A percentile compares a stretch with the other conserved stretches of the same genome.
phyloP scores from a whole-genome alignment of 2,797 vertebrate genomes.

The Eutrigla gurnardus region DNA sequence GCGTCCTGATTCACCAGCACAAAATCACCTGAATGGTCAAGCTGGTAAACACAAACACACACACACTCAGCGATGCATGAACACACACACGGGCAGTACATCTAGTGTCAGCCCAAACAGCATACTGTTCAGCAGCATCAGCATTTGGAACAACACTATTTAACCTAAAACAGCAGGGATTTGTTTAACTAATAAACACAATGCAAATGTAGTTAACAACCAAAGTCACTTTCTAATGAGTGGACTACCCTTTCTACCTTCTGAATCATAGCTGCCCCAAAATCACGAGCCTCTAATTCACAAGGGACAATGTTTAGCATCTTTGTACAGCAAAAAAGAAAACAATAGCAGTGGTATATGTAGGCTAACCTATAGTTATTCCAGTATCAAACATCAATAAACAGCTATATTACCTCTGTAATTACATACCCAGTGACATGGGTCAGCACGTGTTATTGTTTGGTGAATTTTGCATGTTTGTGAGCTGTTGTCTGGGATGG shows the following conservation, averaged over 20 bases:
- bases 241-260: background rate
- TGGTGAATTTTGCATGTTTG: background rate
- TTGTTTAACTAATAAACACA: slow-evolving; percentile 8
- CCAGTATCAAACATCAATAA: background rate
- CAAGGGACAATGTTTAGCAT: background rate
- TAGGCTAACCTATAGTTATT: background rate
- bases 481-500: background rate
- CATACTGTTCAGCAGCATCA: slow-evolving; percentile 6
- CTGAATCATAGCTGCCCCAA: too few relatives aligned
- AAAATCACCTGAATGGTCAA: slow-evolving; percentile 26
- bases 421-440: background rate
- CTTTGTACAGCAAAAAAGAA: background rate
- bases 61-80: background rate
- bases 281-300: too few relatives aligned
- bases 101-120: background rate
- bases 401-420: background rate
- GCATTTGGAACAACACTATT: background rate
- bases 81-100: background rate
- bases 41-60: slow-evolving; percentile 17
- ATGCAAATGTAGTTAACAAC: background rate
- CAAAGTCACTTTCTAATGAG: background rate
- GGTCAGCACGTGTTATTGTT: background rate
- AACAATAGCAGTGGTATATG: background rate
- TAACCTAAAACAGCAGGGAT: background rate
- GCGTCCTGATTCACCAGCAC: slow-evolving; percentile 35